A percentile compares a stretch with the other conserved stretches of the same genome.
Conservation (phyloP, 1,140 invertebrate species). For the Pogonomyrmex californicus region DNA sequence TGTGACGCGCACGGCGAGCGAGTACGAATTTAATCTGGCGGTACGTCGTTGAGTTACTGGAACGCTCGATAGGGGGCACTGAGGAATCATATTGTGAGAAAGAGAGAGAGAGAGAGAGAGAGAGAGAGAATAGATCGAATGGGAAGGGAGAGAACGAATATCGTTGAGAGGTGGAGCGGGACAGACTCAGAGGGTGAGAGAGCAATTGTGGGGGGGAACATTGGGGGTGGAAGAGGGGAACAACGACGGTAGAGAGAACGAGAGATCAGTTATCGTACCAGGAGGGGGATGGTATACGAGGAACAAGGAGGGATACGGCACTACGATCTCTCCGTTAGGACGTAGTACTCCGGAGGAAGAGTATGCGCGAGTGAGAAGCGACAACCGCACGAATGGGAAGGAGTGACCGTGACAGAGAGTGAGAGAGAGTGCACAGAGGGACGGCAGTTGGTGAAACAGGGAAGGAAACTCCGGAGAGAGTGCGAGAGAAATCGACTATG, state of each 20-base stretch:
- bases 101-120: slow-evolving; percentile 24
- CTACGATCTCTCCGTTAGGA: slow-evolving; percentile 66
- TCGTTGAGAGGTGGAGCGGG: slow-evolving; percentile 72
- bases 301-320: slow-evolving; percentile 69
- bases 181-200: slow-evolving; percentile 68
- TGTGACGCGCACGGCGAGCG: slow-evolving; percentile 70
- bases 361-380: slow-evolving; percentile 65
- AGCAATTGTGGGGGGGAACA: slow-evolving; percentile 69
- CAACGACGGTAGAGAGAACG: slow-evolving; percentile 73
- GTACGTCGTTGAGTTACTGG: slow-evolving; percentile 83
- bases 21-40: slow-evolving; percentile 85
- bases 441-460: slow-evolving; percentile 64
- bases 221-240: slow-evolving; percentile 68
- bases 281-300: slow-evolving; percentile 71
- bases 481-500: slow-evolving; percentile 68
- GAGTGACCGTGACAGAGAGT: slow-evolving; percentile 63
- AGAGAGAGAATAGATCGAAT: slow-evolving; percentile 27
- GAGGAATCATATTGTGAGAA: slow-evolving; percentile 70
- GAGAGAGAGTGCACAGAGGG: slow-evolving; percentile 74
- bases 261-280: slow-evolving; percentile 75
- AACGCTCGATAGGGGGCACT: slow-evolving; percentile 83
- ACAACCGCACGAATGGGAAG: slow-evolving; percentile 62
- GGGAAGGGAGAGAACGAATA: slow-evolving; percentile 47
- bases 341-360: slow-evolving; percentile 67
- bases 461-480: slow-evolving; percentile 64